phyloP scores from a whole-genome alignment of 2,888 invertebrate genomes.

The Stomorhina lunata region DNA sequence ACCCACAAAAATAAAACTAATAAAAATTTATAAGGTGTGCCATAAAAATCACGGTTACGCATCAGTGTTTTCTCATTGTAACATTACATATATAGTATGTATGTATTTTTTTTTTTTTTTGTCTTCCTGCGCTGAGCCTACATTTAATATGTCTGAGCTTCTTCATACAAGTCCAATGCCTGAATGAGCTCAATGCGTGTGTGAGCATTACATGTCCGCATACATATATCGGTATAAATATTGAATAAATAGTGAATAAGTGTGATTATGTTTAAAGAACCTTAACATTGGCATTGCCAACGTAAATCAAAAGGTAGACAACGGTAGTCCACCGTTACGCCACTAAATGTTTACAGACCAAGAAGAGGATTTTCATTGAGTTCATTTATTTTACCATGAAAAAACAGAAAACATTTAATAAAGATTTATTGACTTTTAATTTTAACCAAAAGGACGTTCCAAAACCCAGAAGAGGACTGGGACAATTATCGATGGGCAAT shows the following conservation, averaged over 20 bases:
- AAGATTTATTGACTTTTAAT: constrained; percentile 50
- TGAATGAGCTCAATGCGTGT: background rate
- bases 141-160: constrained; percentile 1
- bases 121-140: background rate
- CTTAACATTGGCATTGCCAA: constrained; percentile 28
- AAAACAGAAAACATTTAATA: constrained; percentile 31
- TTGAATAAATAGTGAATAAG: background rate
- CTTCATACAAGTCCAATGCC: background rate
- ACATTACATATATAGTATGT: too few relatives aligned
- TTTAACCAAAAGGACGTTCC: constrained; percentile 15
- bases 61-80: constrained; percentile 32
- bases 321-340: background rate
- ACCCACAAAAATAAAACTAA: constrained; percentile 16
- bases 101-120: background rate
- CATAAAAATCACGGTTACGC: constrained; percentile 47
- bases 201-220: too few relatives aligned
- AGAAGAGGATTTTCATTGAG: constrained; percentile 16
- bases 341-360: background rate
- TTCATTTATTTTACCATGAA: constrained; percentile 15
- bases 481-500: too few relatives aligned
- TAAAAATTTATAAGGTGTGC: constrained; percentile 22
- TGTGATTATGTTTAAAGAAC: constrained; percentile 9
- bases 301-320: constrained; percentile 34
- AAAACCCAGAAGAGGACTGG: too few relatives aligned
- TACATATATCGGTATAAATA: too few relatives aligned